Conservation (phyloP, 2,797 vertebrate genomes). For the Pantherophis alleghaniensis region DNA sequence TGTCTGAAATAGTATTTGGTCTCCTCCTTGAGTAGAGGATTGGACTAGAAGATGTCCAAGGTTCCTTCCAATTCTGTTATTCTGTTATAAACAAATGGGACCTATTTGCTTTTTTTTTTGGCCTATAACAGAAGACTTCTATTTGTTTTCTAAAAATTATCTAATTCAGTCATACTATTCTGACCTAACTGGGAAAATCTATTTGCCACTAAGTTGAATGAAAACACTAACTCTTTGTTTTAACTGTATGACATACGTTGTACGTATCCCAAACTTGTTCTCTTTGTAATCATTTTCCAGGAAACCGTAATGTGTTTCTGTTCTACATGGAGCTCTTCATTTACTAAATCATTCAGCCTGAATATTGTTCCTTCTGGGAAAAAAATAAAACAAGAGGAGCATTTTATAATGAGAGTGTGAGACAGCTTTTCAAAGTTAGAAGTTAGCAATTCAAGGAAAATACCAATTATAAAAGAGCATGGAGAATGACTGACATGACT, state of each 20-base stretch:
- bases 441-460: constrained; percentile 42
- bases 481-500: constrained; percentile 8
- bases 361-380: constrained; percentile 23
- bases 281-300: not conserved
- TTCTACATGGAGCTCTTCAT: not conserved
- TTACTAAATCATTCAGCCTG: constrained; percentile 14
- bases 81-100: constrained; percentile 42
- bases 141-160: constrained; percentile 8
- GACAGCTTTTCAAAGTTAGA: constrained; percentile 11
- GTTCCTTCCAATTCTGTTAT: not conserved
- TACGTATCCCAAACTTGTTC: constrained; percentile 2
- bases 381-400: not conserved
- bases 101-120: not conserved
- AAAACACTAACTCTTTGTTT: constrained; percentile 19
- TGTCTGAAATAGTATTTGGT: not conserved
- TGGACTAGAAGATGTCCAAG: not conserved
- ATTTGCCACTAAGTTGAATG: constrained; percentile 5
- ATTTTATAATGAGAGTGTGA: constrained; percentile 2
- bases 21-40: not conserved
- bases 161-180: not conserved
- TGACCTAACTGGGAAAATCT: constrained; percentile 10
- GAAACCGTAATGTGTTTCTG: constrained; percentile 22
- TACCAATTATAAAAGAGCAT: not conserved
- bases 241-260: not conserved
- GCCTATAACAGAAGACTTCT: not conserved